phyloP scores from a whole-genome alignment of 2,113 vertebrate genomes.

The Callithrix jacchus region DNA sequence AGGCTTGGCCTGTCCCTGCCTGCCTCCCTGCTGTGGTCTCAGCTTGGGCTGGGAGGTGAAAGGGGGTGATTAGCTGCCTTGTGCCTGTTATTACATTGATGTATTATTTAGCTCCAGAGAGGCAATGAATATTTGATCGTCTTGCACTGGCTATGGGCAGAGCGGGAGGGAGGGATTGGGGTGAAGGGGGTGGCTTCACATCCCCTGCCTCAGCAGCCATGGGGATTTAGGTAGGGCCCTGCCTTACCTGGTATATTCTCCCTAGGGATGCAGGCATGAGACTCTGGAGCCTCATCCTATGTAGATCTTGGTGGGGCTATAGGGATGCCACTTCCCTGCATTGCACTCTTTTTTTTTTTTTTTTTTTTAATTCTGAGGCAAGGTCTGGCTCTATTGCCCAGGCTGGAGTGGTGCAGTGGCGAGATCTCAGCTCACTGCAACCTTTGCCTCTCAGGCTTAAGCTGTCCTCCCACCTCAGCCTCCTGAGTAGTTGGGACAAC shows the following conservation, averaged over 20 bases:
- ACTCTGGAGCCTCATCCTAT: neutral
- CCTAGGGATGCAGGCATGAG: neutral
- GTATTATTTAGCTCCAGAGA: conserved; percentile 79
- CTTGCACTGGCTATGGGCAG: conserved; percentile 61
- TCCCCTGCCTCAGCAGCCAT: neutral
- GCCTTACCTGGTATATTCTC: neutral
- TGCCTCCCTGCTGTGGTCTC: conserved; percentile 15
- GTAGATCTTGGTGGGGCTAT: neutral
- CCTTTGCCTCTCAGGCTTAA: no score
- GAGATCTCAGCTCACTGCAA: no score
- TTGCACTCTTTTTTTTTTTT: neutral
- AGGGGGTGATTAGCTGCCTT: conserved; percentile 70
- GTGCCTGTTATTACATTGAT: conserved; percentile 77
- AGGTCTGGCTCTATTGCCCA: no score
- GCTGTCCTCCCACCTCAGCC: no score
- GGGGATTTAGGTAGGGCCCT: neutral
- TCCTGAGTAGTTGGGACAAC: no score
- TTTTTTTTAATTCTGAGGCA: no score
- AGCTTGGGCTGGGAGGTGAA: conserved; percentile 62
- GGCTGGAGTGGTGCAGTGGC: no score
- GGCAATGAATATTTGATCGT: conserved; percentile 77
- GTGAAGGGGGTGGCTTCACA: neutral
- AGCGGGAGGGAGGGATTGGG: neutral
- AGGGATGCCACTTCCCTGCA: neutral
- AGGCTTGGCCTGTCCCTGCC: conserved; percentile 37